phyloP scores from a whole-genome alignment of 2,797 vertebrate genomes.

The Macroramphosus scolopax region DNA sequence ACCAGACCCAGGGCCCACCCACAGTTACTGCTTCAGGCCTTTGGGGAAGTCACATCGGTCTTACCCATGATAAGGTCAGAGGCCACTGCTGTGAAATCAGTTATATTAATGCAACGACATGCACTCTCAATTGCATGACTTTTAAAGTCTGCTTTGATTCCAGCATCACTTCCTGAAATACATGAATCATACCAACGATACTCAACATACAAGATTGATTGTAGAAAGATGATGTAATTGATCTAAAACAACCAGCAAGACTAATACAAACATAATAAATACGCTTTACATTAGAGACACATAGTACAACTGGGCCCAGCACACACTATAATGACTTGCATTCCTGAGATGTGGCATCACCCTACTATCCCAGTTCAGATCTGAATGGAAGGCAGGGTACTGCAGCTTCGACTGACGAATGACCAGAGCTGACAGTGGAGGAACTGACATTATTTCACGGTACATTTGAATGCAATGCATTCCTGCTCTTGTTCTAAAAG shows the following conservation, averaged over 20 bases:
- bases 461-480: conserved; percentile 61
- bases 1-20: conserved; percentile 40
- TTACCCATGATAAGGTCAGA: conserved; percentile 19
- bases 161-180: conserved; percentile 32
- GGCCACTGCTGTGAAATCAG: conserved; percentile 32
- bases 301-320: no score
- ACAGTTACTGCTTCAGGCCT: conserved; percentile 15
- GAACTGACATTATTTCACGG: conserved; percentile 52
- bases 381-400: conserved; percentile 21
- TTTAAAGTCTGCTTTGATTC: conserved; percentile 2
- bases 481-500: conserved; percentile 52
- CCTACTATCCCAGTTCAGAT: conserved; percentile 25
- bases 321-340: conserved; percentile 19
- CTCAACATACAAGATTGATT: conserved; percentile 22
- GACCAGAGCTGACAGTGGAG: conserved; percentile 46
- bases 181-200: conserved; percentile 25
- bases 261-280: conserved; percentile 12
- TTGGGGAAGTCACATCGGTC: conserved; percentile 31
- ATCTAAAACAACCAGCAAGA: conserved; percentile 21
- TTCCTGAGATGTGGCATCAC: conserved; percentile 58
- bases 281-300: conserved; percentile 4
- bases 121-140: conserved; percentile 2
- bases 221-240: conserved; percentile 3
- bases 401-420: conserved; percentile 52
- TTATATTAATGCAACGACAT: conserved; percentile 27